These are phyloP conservation scores for Ceratothoa steindachneri DNA, from an alignment of 2,888 invertebrate genomes.

Conservation along the genomic window DNA sequence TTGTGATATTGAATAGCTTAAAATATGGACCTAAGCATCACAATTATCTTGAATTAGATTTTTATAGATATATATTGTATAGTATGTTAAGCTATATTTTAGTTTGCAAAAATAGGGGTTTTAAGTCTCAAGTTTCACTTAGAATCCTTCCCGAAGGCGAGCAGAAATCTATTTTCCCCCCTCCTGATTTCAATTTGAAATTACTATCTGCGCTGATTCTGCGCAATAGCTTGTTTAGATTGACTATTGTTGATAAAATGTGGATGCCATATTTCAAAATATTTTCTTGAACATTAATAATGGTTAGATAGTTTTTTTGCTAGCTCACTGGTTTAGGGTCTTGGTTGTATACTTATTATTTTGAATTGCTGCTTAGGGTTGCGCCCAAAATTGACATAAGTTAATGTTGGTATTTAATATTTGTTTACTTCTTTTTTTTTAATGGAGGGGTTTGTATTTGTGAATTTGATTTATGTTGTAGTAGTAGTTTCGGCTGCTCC, in stretches of 20 bases:
- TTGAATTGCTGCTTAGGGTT: no score
- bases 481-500: no score
- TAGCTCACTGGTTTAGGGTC: not conserved
- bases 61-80: not conserved
- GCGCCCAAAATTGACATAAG: no score
- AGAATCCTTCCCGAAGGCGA: no score
- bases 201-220: no score
- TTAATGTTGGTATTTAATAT: not conserved
- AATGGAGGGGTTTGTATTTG: no score
- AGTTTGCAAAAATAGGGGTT: not conserved
- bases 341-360: not conserved
- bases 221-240: no score
- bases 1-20: not conserved
- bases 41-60: not conserved
- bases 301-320: no score
- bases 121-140: not conserved
- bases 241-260: no score
- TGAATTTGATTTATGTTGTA: no score
- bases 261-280: not conserved
- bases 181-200: no score
- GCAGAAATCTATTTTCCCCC: no score
- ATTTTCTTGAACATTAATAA: not conserved
- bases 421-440: not conserved
- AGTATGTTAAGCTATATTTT: not conserved
- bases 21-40: not conserved